Conservation (phyloP, 2,888 invertebrate genomes). For the Lasius fuliginosus region DNA sequence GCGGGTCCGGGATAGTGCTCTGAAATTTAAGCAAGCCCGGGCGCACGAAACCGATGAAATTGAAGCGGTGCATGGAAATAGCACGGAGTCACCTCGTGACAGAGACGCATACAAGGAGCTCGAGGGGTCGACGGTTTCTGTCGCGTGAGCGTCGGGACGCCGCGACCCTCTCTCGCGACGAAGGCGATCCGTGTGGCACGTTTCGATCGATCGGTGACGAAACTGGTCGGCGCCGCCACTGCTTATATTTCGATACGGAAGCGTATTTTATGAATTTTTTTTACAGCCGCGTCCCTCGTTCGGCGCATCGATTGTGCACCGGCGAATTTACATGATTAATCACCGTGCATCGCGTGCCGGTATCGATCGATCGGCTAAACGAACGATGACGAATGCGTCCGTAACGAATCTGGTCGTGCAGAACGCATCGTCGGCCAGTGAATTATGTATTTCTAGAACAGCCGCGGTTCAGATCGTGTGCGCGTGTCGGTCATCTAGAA, state of each 20-base stretch:
- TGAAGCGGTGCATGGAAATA: constrained; percentile 75
- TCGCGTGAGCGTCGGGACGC: constrained; percentile 64
- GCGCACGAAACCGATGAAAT: constrained; percentile 71
- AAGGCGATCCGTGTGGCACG: constrained; percentile 56
- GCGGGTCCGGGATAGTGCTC: constrained; percentile 38
- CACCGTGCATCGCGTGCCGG: constrained; percentile 66
- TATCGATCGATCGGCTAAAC: constrained; percentile 68
- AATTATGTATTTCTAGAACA: constrained; percentile 68
- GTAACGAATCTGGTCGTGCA: constrained; percentile 50
- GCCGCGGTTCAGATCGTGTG: constrained; percentile 46
- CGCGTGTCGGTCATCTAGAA: constrained; percentile 48
- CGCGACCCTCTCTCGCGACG: constrained; percentile 25
- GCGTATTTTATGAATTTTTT: constrained; percentile 72
- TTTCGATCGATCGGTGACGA: constrained; percentile 67
- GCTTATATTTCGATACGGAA: constrained; percentile 64
- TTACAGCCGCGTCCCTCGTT: constrained; percentile 58
- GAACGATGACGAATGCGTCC: constrained; percentile 66
- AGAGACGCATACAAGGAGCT: constrained; percentile 67
- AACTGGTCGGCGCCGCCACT: constrained; percentile 58
- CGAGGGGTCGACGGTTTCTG: constrained; percentile 39
- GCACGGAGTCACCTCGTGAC: constrained; percentile 71
- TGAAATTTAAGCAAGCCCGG: constrained; percentile 72
- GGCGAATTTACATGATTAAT: constrained; percentile 74
- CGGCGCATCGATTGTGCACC: constrained; percentile 61
- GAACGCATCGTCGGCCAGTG: constrained; percentile 61